Base-by-base conservation (phyloP, 2,113 vertebrate species). In the Eurystomus gularis region DNA sequence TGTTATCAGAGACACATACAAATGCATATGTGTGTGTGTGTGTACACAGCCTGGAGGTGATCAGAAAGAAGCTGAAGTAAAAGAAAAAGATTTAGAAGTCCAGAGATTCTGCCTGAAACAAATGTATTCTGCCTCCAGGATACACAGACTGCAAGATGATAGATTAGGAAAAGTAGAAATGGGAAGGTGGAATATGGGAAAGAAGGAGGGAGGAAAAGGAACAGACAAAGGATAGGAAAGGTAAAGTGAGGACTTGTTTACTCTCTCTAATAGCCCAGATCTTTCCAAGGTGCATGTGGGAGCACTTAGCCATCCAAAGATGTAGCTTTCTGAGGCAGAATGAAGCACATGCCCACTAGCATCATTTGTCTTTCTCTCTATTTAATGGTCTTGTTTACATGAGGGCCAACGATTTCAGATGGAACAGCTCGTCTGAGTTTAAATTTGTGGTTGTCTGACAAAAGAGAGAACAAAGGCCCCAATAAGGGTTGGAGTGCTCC, bases 1-100 rank as follows among this genome's bases (percentile, higher is more conserved):
- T 80, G 28, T 83, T 96, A 46, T 81, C 10, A 37, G 64, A 64
- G 73, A 64, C 54, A 91, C 35, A 51, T 17, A 79, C 25, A 91
- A 75, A 96, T 64, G 24, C 7, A 13, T 49, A 2, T 11, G 11
- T 76, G n/a, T 58, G 21, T 12, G 2, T 37, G 14, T 66, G 44
- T 24, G 14, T 20, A 21, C 42, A 29, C 65, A 75, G 86, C 40
- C 88, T 77, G 86, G 86, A 97, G 61, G 85, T 62, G 65, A 96
- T 96, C 94, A 97, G 97, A 97, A 96, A 66, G 86, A 58, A 94
- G 92, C 88, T 97, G 76, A 97, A 97, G 89, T 94, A 57, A 94
- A 96, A 96, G 70, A 95, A 95, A 97, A 97, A 87, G 78, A 92
- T 94, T 91, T 48, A 35, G 58, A 90, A 92, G 93, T 68, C 83